Base-by-base conservation (phyloP, 2,113 vertebrate species). In the Platanista minor region DNA sequence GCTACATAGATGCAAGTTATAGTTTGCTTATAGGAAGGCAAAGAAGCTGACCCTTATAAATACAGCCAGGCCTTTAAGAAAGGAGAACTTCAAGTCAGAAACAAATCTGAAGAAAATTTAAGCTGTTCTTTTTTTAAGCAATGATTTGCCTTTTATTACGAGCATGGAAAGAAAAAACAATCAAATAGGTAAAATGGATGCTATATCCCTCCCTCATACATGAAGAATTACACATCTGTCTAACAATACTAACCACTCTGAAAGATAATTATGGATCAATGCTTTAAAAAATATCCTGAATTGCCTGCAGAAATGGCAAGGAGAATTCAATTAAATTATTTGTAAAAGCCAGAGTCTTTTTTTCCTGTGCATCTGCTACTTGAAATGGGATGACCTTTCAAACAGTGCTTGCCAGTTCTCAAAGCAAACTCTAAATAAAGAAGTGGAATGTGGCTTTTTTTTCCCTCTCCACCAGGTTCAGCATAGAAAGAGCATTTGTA, bases 301-400 rank as follows among this genome's bases (percentile, higher is more conserved):
- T 95, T 95, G 97, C 97, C 94, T 84, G 87, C 81, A 97, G 97
- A 98, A 98, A 98, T 98, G 94, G 95, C 96, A 97, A 97, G 87
- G 90, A 96, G 87, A 97, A 97, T 98, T 98, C 96, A 98, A 97
- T 98, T 98, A 96, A 96, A 95, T 97, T 98, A 97, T 98, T 98
- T 98, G 97, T 97, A 96, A 97, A 97, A 98, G 97, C 95, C 95
- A 64, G 97, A 94, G 81, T 90, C 85, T 93, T 94, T 92, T 92
- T 95, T 87, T n/a, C 46, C 77, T 83, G 92, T 84, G 96, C 94
- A 96, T 98, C 97, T 98, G 97, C 92, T 97, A 83, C 87, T 96
- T 94, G 54, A 97, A 98, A 97, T 96, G 46, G 90, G 92, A 94
- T 98, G 96, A 97, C 97, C 97, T 98, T 98, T 98, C 97, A 97